Evolutionary conservation across 92 coral and sea anemone genomes (phyloP), one percentile per base, ranked within the genome.

Genomic region (Porites cylindrica): DNA sequence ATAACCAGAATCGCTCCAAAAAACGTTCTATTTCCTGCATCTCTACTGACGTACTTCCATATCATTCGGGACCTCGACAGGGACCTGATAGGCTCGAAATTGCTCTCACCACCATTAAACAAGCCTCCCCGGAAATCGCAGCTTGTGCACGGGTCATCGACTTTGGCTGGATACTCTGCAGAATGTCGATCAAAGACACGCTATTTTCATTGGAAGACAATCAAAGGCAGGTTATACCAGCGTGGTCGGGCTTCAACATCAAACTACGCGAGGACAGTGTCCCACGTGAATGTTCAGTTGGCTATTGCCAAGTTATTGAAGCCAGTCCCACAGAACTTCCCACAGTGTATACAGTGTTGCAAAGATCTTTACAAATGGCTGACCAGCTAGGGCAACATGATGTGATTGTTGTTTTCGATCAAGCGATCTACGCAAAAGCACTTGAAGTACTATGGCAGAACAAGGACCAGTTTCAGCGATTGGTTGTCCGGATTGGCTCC

Each of bases 401-500:
- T 66, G 77, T 78, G 3, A 64, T 93, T 20, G 70, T 90, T 16
- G 90, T 91, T 1, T 47, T 93, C 13, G 93, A 93, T 68, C 90
- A 93, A 58, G 89, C 95, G 60, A 89, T 84, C 72, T 89, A 89
- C 59, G 91, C 90, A 8, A 89, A 89, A 67, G 89, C 81, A 18
- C 86, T 85, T 6, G 92, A 89, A 73, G 50, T 86, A 51, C 61
- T 82, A n/a, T 92, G 95, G 95, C 84, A 89, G 75, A 82, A 89
- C 23, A 78, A 47, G 4, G 72, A 76, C 52, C 38, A 74, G 66
- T 79, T 88, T 81, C 64, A 66, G 54, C 86, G 95, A 8, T 56
- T 85, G 17, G 95, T 89, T 62, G 1, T 62, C 7, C 16, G 66
- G 20, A 62, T 54, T 89, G 93, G 93, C 8, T 50, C 92, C 2